Evolutionary conservation across 92 coral and sea anemone species (phyloP).

Genomic region (Epizoanthus ramosus): DNA sequence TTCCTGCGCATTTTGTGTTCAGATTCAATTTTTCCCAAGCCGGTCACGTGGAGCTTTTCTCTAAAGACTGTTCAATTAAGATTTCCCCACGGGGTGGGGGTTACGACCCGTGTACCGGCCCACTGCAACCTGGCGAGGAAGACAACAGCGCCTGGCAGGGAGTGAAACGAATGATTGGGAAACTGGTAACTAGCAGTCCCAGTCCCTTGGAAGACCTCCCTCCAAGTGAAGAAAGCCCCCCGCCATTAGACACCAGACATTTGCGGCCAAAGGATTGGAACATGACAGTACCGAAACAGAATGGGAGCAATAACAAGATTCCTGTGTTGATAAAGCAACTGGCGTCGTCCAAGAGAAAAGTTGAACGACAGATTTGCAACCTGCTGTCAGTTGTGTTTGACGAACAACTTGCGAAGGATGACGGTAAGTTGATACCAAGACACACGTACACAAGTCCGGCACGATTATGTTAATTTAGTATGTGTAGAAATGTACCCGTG

Average conservation of each 20-base stretch:
- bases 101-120: conserved; percentile 57
- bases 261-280: neutral
- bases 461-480: no score
- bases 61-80: conserved; percentile 70
- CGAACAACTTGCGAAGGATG: conserved; percentile 70
- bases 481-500: no score
- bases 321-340: conserved; percentile 53
- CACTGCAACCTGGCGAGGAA: conserved; percentile 38
- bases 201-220: neutral
- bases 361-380: conserved; percentile 74
- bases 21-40: conserved; percentile 62
- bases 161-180: conserved; percentile 39
- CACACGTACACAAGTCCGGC: no score
- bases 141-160: conserved; percentile 37
- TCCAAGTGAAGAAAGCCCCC: neutral
- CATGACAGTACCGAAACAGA: neutral
- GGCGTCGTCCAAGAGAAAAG: conserved; percentile 72
- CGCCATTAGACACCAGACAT: conserved; percentile 5
- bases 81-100: conserved; percentile 61
- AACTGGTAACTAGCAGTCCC: conserved; percentile 32
- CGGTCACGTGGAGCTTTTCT: conserved; percentile 60
- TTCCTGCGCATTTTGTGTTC: neutral
- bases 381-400: conserved; percentile 72
- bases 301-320: neutral
- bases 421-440: conserved; percentile 47